Evolutionary conservation across 2,888 invertebrate species (phyloP).

Genomic region (Andrena minutula): DNA sequence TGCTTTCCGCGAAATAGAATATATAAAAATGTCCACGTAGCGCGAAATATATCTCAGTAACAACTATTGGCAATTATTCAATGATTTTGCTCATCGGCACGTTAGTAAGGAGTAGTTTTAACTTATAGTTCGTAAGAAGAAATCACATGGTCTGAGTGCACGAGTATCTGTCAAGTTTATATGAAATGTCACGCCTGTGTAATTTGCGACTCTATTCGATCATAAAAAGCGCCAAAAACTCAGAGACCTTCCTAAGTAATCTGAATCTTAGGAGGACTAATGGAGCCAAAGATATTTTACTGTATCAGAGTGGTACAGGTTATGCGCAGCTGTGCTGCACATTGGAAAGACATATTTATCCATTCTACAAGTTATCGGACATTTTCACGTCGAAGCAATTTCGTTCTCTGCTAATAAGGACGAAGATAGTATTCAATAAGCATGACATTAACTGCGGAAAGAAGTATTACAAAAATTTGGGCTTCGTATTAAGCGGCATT

Average conservation of each 20-base stretch:
- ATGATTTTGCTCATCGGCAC: constrained; percentile 21
- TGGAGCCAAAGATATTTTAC: constrained; percentile 34
- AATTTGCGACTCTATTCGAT: constrained; percentile 57
- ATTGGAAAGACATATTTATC: constrained; percentile 49
- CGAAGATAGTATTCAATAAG: constrained; percentile 32
- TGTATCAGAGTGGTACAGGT: constrained; percentile 68
- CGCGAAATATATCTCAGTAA: constrained; percentile 5
- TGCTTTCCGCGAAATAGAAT: background rate
- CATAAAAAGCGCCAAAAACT: constrained; percentile 39
- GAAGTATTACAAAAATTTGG: constrained; percentile 52
- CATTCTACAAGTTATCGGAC: constrained; percentile 58
- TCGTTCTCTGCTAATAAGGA: constrained; percentile 6
- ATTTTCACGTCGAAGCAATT: constrained; percentile 14
- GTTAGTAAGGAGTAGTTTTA: constrained; percentile 10
- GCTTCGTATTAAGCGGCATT: constrained; percentile 68
- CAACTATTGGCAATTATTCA: constrained; percentile 23
- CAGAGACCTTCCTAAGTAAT: constrained; percentile 48
- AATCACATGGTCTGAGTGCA: constrained; percentile 26
- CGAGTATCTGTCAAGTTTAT: constrained; percentile 3
- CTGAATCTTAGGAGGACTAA: constrained; percentile 30
- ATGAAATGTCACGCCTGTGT: constrained; percentile 74
- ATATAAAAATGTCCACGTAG: constrained; percentile 17
- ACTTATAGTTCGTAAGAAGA: constrained; percentile 11
- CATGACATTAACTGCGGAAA: constrained; percentile 29
- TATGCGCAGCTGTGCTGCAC: constrained; percentile 63